Base-by-base conservation (phyloP, 2,888 invertebrate species). In the Brenthis daphne region DNA sequence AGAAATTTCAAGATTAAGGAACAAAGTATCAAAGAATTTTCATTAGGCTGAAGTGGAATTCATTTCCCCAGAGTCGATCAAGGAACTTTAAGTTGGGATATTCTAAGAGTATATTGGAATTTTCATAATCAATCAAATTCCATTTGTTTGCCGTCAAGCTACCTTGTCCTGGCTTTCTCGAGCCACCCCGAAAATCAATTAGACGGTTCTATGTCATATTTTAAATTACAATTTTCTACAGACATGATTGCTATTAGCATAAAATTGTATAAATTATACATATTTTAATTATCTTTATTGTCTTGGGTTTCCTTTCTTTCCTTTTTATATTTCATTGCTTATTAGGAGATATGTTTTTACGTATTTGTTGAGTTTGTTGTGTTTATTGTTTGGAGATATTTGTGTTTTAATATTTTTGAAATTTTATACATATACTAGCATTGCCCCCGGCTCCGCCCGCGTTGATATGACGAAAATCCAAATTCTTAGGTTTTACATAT, bases 21-120 rank as follows among this genome's bases (percentile, higher is more conserved):
- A 60, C 56, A 70, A 75, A 76, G 80, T 79, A 81, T 83, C 81
- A 84, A 90, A 90, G 90, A 89, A 90, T 89, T 90, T 90, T 90
- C 90, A 90, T 90, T 88, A 89, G 82, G 79, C 79, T 80, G 83
- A 87, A 90, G 87, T 88, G 83, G 87, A 89, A 87, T 88, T 89
- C 85, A 88, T 88, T 90, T 89, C 85, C 85, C 82, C 77, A 75
- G 79, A 85, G 82, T 81, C 82, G 83, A 85, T 85, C 80, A 79
- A 78, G 68, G 78, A 83, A 82, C 82, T 83, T 79, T 76, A 84
- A 86, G 81, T 87, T 80, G 75, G 79, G 78, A 82, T 83, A 83
- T 86, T 82, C 75, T 75, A 75, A 77, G 75, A 78, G 76, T 85
- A 84, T 87, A 89, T 88, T 86, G 85, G 86, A 89, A 88, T 90